A percentile compares a stretch with the other conserved stretches of the same genome.
Evolutionary conservation across 2,888 invertebrate genomes (phyloP).

Genomic region (Trachelus tabidus): DNA sequence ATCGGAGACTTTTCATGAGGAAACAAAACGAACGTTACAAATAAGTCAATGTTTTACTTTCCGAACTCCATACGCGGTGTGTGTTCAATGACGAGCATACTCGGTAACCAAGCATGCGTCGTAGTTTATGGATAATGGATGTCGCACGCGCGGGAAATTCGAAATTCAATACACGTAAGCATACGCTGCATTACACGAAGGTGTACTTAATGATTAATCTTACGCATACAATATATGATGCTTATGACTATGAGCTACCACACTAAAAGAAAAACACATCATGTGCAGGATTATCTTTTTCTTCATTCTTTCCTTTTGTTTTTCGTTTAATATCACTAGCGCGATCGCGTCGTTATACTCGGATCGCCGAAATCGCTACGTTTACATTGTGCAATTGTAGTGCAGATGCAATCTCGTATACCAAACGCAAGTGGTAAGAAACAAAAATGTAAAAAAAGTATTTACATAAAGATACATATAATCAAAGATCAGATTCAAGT

Average conservation of each 20-base stretch:
- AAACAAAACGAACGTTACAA: not conserved
- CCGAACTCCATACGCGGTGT: not conserved
- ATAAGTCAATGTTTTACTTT: not conserved
- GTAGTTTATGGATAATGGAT: not conserved
- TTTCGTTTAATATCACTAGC: conserved; percentile 48
- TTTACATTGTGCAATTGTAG: conserved; percentile 22
- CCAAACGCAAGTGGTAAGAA: not conserved
- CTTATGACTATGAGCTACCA: conserved; percentile 60
- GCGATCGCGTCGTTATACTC: conserved; percentile 34
- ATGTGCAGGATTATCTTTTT: conserved; percentile 22
- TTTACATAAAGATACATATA: not conserved
- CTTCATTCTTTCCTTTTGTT: conserved; percentile 19
- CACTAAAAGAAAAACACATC: conserved; percentile 60
- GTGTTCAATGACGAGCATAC: not conserved
- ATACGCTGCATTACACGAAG: conserved; percentile 40
- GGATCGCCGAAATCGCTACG: conserved; percentile 19
- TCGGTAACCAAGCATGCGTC: not conserved
- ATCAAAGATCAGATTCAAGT: not conserved
- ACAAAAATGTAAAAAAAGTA: not conserved
- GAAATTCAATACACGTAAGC: conserved; percentile 48
- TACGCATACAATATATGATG: conserved; percentile 57
- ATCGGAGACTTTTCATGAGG: not conserved
- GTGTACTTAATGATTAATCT: conserved; percentile 49
- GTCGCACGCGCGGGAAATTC: conserved; percentile 34
- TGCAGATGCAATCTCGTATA: conserved; percentile 17